A percentile compares a stretch with the other conserved stretches of the same genome.
Evolutionary conservation across 2,797 vertebrate species (phyloP).

Genomic region (Cephalopachus bancanus): DNA sequence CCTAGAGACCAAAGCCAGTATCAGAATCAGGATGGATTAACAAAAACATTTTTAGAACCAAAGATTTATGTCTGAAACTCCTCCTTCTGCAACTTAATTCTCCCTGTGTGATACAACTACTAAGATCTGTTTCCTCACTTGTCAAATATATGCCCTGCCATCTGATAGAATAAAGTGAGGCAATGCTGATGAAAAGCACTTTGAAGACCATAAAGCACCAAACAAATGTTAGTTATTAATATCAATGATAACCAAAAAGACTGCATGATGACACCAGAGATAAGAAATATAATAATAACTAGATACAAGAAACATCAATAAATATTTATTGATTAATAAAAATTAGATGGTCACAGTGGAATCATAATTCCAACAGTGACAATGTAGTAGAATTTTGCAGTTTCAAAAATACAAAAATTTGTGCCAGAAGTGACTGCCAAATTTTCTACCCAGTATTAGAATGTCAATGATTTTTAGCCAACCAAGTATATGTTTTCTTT

Average conservation of each 20-base stretch:
- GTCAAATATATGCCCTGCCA: not conserved
- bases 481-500: not conserved
- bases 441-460: constrained; percentile 51
- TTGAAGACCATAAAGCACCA: constrained; percentile 18
- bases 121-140: not conserved
- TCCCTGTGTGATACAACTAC: not conserved
- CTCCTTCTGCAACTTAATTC: not conserved
- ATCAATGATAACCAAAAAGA: not conserved
- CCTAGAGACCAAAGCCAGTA: not conserved
- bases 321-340: not conserved
- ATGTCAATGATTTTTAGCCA: not conserved
- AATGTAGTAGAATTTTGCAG: not conserved
- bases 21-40: not conserved
- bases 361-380: not conserved
- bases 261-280: not conserved
- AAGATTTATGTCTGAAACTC: not conserved
- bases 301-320: not conserved
- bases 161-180: not conserved
- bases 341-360: not conserved
- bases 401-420: constrained; percentile 47
- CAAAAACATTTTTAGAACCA: not conserved
- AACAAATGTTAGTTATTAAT: not conserved
- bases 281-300: not conserved
- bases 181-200: not conserved
- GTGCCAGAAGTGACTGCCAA: constrained; percentile 18